Evolutionary conservation across 2,113 vertebrate genomes (phyloP).

Genomic region (Pachycephala philippinensis): DNA sequence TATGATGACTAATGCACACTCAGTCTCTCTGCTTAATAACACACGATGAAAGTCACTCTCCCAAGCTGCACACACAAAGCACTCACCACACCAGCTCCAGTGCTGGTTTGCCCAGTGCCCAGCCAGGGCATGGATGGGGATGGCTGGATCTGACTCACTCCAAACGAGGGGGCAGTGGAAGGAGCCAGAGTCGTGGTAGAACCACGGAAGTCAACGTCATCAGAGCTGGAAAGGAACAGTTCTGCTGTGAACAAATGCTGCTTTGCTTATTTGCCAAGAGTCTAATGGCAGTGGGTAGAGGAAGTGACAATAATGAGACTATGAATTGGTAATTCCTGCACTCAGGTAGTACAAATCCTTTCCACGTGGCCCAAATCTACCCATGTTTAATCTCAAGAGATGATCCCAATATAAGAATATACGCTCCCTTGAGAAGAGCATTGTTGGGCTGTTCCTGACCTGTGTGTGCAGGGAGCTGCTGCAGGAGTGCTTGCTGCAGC

Average conservation of each 20-base stretch:
- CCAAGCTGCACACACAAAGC: neutral
- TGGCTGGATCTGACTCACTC: conserved; percentile 80
- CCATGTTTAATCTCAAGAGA: neutral
- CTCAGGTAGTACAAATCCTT: neutral
- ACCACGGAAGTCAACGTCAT: conserved; percentile 90
- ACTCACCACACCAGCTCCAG: conserved; percentile 92
- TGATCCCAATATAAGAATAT: neutral
- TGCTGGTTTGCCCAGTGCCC: conserved; percentile 94
- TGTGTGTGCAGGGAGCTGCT: neutral
- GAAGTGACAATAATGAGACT: neutral
- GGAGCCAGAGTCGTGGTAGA: conserved; percentile 91
- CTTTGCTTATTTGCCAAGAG: neutral
- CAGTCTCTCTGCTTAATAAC: neutral
- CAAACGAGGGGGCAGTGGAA: conserved; percentile 75
- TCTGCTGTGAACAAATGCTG: neutral
- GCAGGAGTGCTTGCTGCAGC: neutral
- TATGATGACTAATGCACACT: neutral
- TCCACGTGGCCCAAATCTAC: neutral
- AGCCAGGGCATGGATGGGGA: conserved; percentile 95
- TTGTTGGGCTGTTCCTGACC: neutral
- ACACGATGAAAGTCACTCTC: neutral
- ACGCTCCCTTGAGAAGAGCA: neutral
- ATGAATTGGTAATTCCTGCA: neutral
- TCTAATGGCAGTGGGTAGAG: neutral
- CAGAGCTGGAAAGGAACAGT: conserved; percentile 79